phyloP scores from a whole-genome alignment of 2,888 invertebrate species.

The Aspidiotus destructor region DNA sequence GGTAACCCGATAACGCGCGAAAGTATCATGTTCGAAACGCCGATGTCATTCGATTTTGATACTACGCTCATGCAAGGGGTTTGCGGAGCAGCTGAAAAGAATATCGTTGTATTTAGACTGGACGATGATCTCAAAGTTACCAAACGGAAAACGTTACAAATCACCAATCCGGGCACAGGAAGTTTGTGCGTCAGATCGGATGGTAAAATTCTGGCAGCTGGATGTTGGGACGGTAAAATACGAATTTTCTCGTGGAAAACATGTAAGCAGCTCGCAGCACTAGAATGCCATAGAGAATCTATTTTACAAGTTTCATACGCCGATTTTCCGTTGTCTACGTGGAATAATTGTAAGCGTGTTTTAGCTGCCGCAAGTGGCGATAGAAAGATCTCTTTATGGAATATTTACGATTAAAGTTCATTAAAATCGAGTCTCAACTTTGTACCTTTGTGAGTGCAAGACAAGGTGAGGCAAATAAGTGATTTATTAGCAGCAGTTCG shows the following conservation, averaged over 20 bases:
- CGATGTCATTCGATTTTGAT: conserved; percentile 64
- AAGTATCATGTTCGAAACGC: conserved; percentile 52
- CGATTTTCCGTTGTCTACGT: conserved; percentile 52
- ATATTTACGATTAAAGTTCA: conserved; percentile 49
- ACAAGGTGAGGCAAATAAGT: too few relatives aligned
- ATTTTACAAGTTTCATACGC: conserved; percentile 66
- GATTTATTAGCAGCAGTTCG: too few relatives aligned
- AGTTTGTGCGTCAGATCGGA: conserved; percentile 58
- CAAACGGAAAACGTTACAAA: conserved; percentile 47
- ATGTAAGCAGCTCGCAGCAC: conserved; percentile 58
- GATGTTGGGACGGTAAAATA: conserved; percentile 67
- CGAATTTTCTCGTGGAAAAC: conserved; percentile 70
- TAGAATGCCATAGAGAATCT: conserved; percentile 61
- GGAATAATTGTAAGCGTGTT: conserved; percentile 55
- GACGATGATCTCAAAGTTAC: conserved; percentile 46
- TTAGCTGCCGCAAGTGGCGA: conserved; percentile 69
- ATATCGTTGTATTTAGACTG: conserved; percentile 53
- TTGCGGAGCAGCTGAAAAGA: conserved; percentile 55
- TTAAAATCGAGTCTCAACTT: not conserved
- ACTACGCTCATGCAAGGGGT: conserved; percentile 55
- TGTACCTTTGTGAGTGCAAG: too few relatives aligned
- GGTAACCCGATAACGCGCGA: conserved; percentile 50
- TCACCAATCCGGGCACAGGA: conserved; percentile 67
- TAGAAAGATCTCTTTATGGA: conserved; percentile 67
- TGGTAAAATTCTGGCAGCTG: conserved; percentile 61